Evolutionary conservation across 2,888 invertebrate genomes (phyloP).

Genomic region (Alloscopus bannaensis): DNA sequence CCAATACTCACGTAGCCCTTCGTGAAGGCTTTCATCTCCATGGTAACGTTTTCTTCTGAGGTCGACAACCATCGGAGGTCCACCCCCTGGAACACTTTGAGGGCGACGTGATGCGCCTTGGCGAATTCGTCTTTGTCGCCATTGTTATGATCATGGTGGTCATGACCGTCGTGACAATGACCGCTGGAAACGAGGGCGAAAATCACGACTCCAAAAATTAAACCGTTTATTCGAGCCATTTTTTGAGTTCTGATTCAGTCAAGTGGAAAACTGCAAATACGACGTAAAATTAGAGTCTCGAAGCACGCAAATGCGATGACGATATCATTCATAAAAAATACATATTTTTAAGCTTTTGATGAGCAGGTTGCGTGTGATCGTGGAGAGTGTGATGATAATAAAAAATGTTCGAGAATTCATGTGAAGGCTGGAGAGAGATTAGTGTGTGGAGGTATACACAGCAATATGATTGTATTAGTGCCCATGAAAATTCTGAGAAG

Average conservation of each 20-base stretch:
- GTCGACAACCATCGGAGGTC: constrained; percentile 65
- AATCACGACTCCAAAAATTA: background rate
- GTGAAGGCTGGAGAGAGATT: no score
- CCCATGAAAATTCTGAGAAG: no score
- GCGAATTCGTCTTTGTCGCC: constrained; percentile 17
- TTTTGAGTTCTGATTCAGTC: background rate
- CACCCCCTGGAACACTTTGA: constrained; percentile 63
- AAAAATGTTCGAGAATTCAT: no score
- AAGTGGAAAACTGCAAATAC: background rate
- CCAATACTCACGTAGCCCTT: constrained; percentile 69
- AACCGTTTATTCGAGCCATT: background rate
- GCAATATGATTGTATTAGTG: no score
- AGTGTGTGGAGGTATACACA: no score
- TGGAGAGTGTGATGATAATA: no score
- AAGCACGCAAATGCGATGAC: background rate
- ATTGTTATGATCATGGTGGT: constrained; percentile 38
- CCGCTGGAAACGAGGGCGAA: background rate
- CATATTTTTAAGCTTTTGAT: no score
- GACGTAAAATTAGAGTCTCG: background rate
- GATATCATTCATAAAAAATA: no score
- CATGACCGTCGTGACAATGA: constrained; percentile 52
- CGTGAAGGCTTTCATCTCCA: constrained; percentile 69
- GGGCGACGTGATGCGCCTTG: constrained; percentile 19
- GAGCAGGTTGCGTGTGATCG: no score
- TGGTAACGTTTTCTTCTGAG: constrained; percentile 51